These are phyloP conservation scores for Poeciliopsis retropinna DNA, from an alignment of 2,113 vertebrate species.

Conservation along the genomic window DNA sequence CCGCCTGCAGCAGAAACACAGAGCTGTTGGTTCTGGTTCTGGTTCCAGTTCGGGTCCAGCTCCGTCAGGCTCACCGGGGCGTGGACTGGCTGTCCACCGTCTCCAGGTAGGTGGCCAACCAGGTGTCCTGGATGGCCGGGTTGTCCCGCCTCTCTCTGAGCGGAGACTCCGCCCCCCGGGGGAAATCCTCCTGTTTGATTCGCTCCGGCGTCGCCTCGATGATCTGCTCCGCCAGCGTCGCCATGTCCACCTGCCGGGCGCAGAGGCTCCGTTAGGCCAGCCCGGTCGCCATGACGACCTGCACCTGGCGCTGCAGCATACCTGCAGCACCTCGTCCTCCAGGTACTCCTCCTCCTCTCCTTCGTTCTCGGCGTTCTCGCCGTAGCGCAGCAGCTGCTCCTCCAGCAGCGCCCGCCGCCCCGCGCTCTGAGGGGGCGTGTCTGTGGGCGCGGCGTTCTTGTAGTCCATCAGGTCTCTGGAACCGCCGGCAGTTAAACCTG, in stretches of 20 bases:
- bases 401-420: constrained; percentile 49
- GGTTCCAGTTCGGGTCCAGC: too few relatives aligned
- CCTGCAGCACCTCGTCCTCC: constrained; percentile 83
- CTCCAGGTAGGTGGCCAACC: constrained; percentile 90
- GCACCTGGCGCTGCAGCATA: constrained; percentile 24
- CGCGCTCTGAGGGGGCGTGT: not conserved
- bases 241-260: constrained; percentile 86
- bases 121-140: constrained; percentile 84
- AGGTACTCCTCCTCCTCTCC: constrained; percentile 69
- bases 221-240: constrained; percentile 89
- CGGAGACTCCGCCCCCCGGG: constrained; percentile 75
- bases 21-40: too few relatives aligned
- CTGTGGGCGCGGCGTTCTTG: constrained; percentile 48
- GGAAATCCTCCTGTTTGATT: constrained; percentile 89
- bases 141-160: constrained; percentile 83
- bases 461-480: constrained; percentile 80
- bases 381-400: constrained; percentile 76
- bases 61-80: constrained; percentile 69
- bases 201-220: constrained; percentile 91
- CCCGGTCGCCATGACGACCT: not conserved
- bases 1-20: constrained; percentile 40
- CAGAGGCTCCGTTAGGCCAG: too few relatives aligned
- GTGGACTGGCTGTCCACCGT: constrained; percentile 82
- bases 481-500: constrained; percentile 29
- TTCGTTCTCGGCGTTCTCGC: constrained; percentile 80